These are phyloP conservation scores for Melieria picta DNA, from an alignment of 2,888 invertebrate genomes.

Conservation along the genomic window DNA sequence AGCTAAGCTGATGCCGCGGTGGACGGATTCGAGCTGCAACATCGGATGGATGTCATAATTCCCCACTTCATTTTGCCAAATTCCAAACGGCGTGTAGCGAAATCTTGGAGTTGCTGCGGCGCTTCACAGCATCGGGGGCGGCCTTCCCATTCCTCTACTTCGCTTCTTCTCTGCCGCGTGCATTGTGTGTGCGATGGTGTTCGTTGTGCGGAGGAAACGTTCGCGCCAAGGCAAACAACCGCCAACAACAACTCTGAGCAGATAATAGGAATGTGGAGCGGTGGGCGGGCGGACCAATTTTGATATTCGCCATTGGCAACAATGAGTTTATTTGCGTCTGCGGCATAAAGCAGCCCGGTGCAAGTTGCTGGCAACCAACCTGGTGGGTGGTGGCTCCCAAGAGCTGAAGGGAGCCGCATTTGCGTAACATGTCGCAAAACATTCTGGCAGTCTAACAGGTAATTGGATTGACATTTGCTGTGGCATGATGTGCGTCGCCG, in stretches of 20 bases:
- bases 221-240: too few species aligned
- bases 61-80: constrained; percentile 25
- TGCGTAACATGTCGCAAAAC: constrained; percentile 61
- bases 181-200: too few species aligned
- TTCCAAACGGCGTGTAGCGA: neutral
- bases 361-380: too few species aligned
- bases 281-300: constrained; percentile 16
- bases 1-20: too few species aligned
- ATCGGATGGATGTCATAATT: constrained; percentile 46
- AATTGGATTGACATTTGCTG: constrained; percentile 64
- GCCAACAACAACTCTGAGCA: neutral
- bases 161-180: too few species aligned
- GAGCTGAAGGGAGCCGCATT: constrained; percentile 9
- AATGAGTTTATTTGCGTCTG: constrained; percentile 35
- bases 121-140: neutral
- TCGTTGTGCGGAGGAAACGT: too few species aligned
- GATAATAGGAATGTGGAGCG: constrained; percentile 1
- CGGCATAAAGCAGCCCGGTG: neutral
- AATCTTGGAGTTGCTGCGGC: constrained; percentile 2
- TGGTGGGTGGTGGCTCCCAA: too few species aligned
- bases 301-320: constrained; percentile 41
- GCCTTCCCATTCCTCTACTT: too few species aligned
- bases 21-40: neutral
- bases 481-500: constrained; percentile 33
- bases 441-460: constrained; percentile 59